Evolutionary conservation across 2,888 invertebrate species (phyloP), one percentile per base, ranked within the genome.

Genomic region (Machimus atricapillus): DNA sequence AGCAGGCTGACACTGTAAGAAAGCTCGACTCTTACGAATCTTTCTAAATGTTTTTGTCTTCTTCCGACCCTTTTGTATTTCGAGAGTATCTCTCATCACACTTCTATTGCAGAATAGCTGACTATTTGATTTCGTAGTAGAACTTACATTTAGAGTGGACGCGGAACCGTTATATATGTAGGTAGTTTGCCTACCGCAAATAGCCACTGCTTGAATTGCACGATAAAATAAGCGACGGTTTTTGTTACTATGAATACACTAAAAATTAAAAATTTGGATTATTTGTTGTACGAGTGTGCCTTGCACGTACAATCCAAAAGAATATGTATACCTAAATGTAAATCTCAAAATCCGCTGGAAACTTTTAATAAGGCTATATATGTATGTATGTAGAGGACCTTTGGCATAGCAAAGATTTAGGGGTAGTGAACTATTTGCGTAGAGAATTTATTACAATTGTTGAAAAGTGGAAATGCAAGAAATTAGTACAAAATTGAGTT

Each of bases 311-410:
- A 46, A 78, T 8, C 6, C 23, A 76, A 76, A 37, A 27, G 27
- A 43, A 14, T 9, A 66, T 0, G 34, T 31, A 27, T 37, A 40
- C 7, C 7, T 37, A 14, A 12, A 31, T 34, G 16, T 66, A 4
- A 12, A 34, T 34, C 34, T 12, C 9, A 3, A 74, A 74, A 27
- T 19, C 12, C 6, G 34, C 14, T n/a, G 34, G 9, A 40, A 37
- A 40, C 46, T 78, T 78, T 78, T 78, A 78, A 78, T 78, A 78
- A 78, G 78, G 78, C 78, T 78, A 78, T 78, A 43, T 23, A 43
- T 40, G 7, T 34, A 34, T 7, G 34, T 34, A 34, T 34, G 34
- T 8, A 34, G 66, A 66, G 23, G 19, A 76, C 76, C 19, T 76
- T 66, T 66, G 66, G 76, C 76, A 76, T 12, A n/a, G 40, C 4